A percentile compares a stretch with the other conserved stretches of the same genome.
phyloP scores from a whole-genome alignment of 2,797 vertebrate species.

The Anguilla obscura region DNA sequence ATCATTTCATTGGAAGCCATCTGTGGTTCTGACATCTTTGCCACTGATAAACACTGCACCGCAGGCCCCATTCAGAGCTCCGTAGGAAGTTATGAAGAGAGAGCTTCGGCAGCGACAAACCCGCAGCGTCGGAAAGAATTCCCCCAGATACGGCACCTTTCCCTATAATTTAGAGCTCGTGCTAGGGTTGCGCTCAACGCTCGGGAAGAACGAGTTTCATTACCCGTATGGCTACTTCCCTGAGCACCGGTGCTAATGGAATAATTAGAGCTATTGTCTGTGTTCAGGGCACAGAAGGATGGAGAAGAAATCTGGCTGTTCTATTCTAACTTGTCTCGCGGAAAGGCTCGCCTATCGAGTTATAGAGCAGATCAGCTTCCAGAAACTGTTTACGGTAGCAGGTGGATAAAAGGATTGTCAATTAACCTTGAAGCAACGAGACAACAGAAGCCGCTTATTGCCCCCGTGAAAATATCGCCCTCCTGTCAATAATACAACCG shows the following conservation, averaged over 20 bases:
- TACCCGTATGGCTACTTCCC: neutral
- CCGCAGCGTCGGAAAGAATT: neutral
- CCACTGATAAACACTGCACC: neutral
- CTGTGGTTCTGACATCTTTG: constrained; percentile 28
- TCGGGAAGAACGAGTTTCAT: neutral
- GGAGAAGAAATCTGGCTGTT: neutral
- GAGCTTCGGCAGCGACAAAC: neutral
- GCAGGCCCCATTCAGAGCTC: neutral
- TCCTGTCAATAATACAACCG: constrained; percentile 11
- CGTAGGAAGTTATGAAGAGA: neutral
- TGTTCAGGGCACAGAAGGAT: neutral
- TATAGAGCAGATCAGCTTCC: constrained; percentile 4
- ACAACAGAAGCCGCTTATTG: neutral
- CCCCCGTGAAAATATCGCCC: neutral
- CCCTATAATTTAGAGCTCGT: neutral
- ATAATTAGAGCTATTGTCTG: constrained; percentile 16
- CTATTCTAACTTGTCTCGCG: neutral
- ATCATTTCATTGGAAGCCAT: constrained; percentile 50
- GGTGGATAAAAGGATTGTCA: constrained; percentile 16
- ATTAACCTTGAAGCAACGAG: constrained; percentile 5
- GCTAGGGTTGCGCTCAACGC: neutral
- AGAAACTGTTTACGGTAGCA: constrained; percentile 14
- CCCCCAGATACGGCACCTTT: neutral
- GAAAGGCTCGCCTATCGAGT: neutral
- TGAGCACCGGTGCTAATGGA: neutral